phyloP scores from a whole-genome alignment of 2,113 vertebrate species.

The Mus pahari region DNA sequence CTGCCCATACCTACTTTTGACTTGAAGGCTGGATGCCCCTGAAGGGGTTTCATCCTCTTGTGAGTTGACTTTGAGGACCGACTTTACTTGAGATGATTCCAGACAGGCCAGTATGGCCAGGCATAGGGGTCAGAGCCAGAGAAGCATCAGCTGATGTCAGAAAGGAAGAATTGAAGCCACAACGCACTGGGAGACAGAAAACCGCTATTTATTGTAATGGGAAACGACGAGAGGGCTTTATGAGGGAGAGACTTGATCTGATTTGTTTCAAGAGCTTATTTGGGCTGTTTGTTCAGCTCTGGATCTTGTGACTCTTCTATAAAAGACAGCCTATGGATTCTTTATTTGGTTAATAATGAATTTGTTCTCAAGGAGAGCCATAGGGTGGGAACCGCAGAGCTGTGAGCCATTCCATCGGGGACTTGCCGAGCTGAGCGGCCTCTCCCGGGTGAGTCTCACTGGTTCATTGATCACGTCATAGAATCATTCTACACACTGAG shows the following conservation, averaged over 20 bases:
- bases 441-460: background rate
- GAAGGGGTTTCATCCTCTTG: background rate
- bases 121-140: fast-evolving
- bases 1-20: background rate
- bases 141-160: background rate
- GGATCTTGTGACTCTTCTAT: constrained; percentile 5
- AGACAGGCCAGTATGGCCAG: background rate
- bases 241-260: background rate
- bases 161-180: background rate
- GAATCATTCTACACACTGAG: background rate
- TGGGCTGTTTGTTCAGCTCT: background rate
- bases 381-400: fast-evolving
- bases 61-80: background rate
- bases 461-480: background rate
- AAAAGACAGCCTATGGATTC: constrained; percentile 20
- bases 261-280: constrained; percentile 46
- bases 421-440: background rate
- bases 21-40: background rate
- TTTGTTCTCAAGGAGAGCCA: background rate
- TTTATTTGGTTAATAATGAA: constrained; percentile 52
- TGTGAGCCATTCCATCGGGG: background rate
- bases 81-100: background rate
- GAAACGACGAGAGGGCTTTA: background rate
- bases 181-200: background rate
- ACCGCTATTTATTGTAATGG: background rate